phyloP scores from a whole-genome alignment of 64 coral and sea anemone genomes.

The Actinia equina region DNA sequence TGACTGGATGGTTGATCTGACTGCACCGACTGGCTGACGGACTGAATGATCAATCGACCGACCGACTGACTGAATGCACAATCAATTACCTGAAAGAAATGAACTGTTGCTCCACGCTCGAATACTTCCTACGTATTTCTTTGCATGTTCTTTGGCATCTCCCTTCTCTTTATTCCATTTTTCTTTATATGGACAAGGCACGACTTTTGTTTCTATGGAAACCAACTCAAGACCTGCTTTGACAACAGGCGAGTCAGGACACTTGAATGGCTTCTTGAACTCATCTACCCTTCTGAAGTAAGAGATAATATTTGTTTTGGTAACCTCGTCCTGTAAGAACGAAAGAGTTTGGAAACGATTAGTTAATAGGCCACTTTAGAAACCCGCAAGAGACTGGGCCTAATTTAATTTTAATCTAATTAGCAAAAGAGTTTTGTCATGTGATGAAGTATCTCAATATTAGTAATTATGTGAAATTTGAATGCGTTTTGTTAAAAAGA shows the following conservation, averaged over 20 bases:
- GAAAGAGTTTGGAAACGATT: background rate
- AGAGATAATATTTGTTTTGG: conserved; percentile 32
- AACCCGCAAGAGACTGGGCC: no score
- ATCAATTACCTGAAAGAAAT: conserved; percentile 44
- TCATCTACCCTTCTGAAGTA: conserved; percentile 44
- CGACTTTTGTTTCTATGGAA: conserved; percentile 40
- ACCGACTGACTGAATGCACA: no score
- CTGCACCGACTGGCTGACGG: no score
- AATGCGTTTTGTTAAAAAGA: no score
- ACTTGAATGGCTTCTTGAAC: conserved; percentile 46
- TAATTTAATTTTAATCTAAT: no score
- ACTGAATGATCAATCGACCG: no score
- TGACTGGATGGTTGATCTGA: no score
- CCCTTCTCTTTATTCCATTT: conserved; percentile 47
- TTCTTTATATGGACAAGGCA: conserved; percentile 16
- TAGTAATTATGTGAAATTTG: no score
- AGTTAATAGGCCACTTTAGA: no score
- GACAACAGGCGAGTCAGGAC: conserved; percentile 3
- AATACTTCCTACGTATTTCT: conserved; percentile 35
- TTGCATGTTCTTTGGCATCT: conserved; percentile 42
- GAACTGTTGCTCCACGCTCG: conserved; percentile 68
- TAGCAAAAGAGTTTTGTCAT: no score
- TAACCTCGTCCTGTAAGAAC: conserved; percentile 29
- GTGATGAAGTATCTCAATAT: no score
- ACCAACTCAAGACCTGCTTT: conserved; percentile 38